These are phyloP conservation scores for Vimba vimba DNA, from an alignment of 2,113 vertebrate species.

Conservation along the genomic window DNA sequence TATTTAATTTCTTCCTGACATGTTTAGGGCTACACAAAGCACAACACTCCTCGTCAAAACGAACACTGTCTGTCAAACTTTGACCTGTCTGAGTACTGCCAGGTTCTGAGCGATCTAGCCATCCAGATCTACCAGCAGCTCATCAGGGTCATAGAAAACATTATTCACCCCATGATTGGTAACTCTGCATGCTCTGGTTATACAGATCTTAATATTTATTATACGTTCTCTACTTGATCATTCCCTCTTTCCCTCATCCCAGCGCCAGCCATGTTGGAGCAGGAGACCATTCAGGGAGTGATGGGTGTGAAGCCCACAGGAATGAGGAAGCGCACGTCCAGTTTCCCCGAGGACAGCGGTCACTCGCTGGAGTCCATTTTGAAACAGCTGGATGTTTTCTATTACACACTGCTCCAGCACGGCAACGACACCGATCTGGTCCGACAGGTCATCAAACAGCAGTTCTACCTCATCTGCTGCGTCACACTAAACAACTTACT, in stretches of 20 bases:
- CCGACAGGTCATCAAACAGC: slow-evolving; percentile 90
- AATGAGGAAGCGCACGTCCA: slow-evolving; percentile 88
- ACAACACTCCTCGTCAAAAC: slow-evolving; percentile 91
- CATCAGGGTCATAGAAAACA: slow-evolving; percentile 87
- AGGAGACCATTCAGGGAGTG: slow-evolving; percentile 91
- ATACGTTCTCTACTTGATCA: not conserved
- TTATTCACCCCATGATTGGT: slow-evolving; percentile 94
- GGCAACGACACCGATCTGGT: slow-evolving; percentile 88
- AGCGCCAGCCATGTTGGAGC: slow-evolving; percentile 97
- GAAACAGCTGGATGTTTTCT: slow-evolving; percentile 85
- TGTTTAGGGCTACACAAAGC: slow-evolving; percentile 78
- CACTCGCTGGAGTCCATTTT: slow-evolving; percentile 90
- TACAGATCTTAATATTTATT: not conserved
- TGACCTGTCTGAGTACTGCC: slow-evolving; percentile 92
- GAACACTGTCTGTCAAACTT: slow-evolving; percentile 95
- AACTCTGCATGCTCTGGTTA: slow-evolving; percentile 1
- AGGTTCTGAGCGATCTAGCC: slow-evolving; percentile 90
- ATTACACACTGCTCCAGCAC: slow-evolving; percentile 88
- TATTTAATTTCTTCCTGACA: not conserved
- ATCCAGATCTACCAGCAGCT: slow-evolving; percentile 97
- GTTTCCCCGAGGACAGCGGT: slow-evolving; percentile 83
- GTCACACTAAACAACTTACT: slow-evolving; percentile 93
- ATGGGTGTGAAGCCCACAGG: slow-evolving; percentile 91
- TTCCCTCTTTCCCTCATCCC: not conserved
- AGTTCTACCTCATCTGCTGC: slow-evolving; percentile 90